Conservation (phyloP, 2,113 vertebrate species). For the Scolopax mira region DNA sequence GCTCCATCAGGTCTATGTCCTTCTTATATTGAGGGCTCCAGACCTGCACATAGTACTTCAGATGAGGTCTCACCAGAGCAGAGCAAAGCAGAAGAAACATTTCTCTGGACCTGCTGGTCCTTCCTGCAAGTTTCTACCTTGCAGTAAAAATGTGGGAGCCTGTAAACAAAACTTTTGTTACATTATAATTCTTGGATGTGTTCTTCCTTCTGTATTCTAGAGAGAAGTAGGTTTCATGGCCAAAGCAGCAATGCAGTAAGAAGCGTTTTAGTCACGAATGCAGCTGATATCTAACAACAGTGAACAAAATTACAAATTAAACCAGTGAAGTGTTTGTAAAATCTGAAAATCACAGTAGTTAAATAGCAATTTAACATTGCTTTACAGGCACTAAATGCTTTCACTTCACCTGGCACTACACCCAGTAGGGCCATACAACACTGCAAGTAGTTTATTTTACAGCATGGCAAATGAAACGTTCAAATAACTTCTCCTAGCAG, state of each 20-base stretch:
- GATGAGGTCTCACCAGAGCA: no score
- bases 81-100: no score
- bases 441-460: neutral
- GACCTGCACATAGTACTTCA: no score
- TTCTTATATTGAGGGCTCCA: no score
- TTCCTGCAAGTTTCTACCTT: no score
- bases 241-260: neutral
- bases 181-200: neutral
- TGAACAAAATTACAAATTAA: neutral
- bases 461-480: neutral
- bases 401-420: neutral
- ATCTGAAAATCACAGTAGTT: neutral
- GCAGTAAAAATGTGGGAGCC: neutral
- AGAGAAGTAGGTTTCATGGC: neutral
- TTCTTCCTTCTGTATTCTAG: neutral
- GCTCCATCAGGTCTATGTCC: no score
- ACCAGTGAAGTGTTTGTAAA: neutral
- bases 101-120: no score
- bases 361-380: neutral
- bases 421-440: neutral
- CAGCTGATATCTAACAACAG: neutral
- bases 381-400: neutral
- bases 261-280: neutral
- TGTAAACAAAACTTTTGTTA: neutral
- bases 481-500: neutral